Evolutionary conservation across 2,888 invertebrate genomes (phyloP), one percentile per base, ranked within the genome.

Genomic region (Patella depressa): DNA sequence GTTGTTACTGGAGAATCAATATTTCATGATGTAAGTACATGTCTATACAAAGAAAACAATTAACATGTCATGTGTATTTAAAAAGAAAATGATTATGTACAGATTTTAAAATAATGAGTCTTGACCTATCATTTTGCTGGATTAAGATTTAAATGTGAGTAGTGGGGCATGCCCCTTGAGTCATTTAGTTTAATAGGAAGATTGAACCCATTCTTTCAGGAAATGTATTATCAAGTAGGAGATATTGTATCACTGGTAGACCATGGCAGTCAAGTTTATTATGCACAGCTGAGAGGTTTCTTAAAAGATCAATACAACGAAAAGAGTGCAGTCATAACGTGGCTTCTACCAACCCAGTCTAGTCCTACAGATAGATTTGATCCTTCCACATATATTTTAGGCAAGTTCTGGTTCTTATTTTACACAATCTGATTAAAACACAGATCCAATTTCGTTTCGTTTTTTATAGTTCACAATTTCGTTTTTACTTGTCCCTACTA

Each of bases 261-360:
- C 88, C 95, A 89, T 72, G 89, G 95, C 75, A 91, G 91, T 9
- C 83, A 86, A 19, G 94, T 94, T 53, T 98, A 95, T 92, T 98
- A 97, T 89, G 97, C 97, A 9, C 97, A 98, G 93, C 94, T 98
- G 77, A 93, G 96, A 76, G 97, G 97, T 3, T 94, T 98, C 76
- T 93, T 98, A 79, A 96, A 96, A 0, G 98, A 98, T 91, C 96
- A 97, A 90, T 98, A 96, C 91, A 96, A 97, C 86, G 96, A 97
- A 90, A 97, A 97, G 92, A 97, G 97, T 90, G 97, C 97, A 0
- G 96, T 96, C 2, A 93, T 98, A 17, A 96, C 97, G 0, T 98
- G 98, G 98, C 93, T 98, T 0, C 92, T 98, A 76, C 98, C 98
- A 0, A 97, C 97, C 0, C 94, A 94, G 82, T 94, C 94, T 15